phyloP scores from a whole-genome alignment of 2,888 invertebrate species.

The Ariolimax columbianus region DNA sequence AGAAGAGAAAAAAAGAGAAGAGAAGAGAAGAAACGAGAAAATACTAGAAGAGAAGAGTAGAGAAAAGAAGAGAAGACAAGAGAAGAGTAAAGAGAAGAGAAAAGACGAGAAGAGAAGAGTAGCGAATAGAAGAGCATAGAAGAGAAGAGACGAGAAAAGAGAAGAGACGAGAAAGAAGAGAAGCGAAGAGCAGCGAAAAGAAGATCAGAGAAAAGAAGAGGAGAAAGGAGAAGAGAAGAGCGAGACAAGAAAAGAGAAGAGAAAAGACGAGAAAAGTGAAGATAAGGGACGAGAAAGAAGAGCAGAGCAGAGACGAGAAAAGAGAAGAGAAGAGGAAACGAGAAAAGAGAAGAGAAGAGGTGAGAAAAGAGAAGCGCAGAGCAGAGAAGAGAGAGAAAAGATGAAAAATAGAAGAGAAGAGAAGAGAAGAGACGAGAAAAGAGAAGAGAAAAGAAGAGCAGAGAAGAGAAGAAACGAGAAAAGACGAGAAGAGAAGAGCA shows the following conservation, averaged over 20 bases:
- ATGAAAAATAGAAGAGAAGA: too few relatives aligned
- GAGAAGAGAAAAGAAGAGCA: background rate
- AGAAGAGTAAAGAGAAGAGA: background rate
- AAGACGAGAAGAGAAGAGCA: background rate
- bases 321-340: background rate
- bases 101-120: slow-evolving; percentile 10
- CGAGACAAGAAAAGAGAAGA: slow-evolving; percentile 15
- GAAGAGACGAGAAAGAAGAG: background rate
- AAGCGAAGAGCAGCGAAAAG: background rate
- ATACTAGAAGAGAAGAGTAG: background rate
- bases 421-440: too few relatives aligned
- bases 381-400: too few relatives aligned
- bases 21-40: background rate
- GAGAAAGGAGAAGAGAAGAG: background rate
- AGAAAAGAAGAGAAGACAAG: too few relatives aligned
- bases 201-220: background rate
- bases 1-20: background rate
- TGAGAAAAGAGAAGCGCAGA: background rate
- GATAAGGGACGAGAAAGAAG: background rate
- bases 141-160: background rate
- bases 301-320: background rate
- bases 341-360: background rate
- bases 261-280: slow-evolving; percentile 18
- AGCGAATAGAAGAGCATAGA: slow-evolving; percentile 14
- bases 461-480: background rate